Evolutionary conservation across 2,888 invertebrate species (phyloP).

Genomic region (Coleophora flavipennella): DNA sequence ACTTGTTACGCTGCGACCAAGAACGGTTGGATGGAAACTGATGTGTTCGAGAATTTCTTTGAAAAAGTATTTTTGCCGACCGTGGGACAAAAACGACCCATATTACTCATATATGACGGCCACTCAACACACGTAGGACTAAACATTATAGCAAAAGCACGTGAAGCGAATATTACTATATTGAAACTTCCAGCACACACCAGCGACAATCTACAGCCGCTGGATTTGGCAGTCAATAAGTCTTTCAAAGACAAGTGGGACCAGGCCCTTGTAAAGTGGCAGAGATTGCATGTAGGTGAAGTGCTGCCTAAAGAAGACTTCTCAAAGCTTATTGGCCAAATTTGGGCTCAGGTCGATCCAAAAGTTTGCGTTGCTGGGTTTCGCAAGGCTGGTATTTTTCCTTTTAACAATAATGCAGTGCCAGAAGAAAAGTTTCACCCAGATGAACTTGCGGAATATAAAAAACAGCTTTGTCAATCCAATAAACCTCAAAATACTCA

Average conservation of each 20-base stretch:
- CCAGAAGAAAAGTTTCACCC: constrained; percentile 2
- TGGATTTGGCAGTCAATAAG: constrained; percentile 17
- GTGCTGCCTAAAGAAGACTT: constrained; percentile 7
- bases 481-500: neutral
- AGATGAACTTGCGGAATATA: neutral
- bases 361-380: constrained; percentile 5
- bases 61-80: constrained; percentile 16
- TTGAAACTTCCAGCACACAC: constrained; percentile 25
- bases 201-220: constrained; percentile 20
- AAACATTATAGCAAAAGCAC: constrained; percentile 14
- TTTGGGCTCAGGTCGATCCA: constrained; percentile 5
- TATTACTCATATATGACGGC: too few relatives aligned
- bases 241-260: constrained; percentile 14
- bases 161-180: constrained; percentile 15
- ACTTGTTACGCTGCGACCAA: neutral
- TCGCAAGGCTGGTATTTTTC: constrained; percentile 6
- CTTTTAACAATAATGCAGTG: constrained; percentile 2
- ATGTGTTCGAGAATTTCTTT: constrained; percentile 14
- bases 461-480: too few relatives aligned
- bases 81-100: constrained; percentile 23
- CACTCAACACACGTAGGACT: constrained; percentile 21
- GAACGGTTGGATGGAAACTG: constrained; percentile 17
- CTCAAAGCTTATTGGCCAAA: constrained; percentile 1
- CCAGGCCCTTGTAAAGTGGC: too few relatives aligned
- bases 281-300: constrained; percentile 2